Evolutionary conservation across 2,797 vertebrate species (phyloP), one percentile per base, ranked within the genome.

Genomic region (Neomorphus geoffroyi): DNA sequence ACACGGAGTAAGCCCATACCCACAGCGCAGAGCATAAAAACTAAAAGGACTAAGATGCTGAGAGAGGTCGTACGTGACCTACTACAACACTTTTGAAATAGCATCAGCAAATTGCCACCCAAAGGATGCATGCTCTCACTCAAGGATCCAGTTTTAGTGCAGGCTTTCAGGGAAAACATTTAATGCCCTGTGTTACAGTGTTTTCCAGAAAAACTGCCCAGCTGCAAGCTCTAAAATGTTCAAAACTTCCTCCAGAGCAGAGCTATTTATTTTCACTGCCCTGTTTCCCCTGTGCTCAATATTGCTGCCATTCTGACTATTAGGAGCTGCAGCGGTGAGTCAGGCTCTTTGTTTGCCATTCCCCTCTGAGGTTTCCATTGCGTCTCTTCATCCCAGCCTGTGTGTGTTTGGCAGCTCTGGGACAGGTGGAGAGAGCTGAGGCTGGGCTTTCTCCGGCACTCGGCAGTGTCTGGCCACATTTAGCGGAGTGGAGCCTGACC

Each of bases 141-240:
- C 57, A 58, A 90, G 83, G 86, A 90, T 88, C 19, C 65, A 70
- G 41, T 67, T 80, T 80, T 75, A 93, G 51, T 77, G 46, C 74
- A 91, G 37, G 67, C 64, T 96, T 89, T 88, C 70, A 83, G 66
- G 84, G 65, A 82, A 94, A 87, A 77, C 37, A 67, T 82, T 93
- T 80, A 46, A 41, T 57, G 70, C 60, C n/a, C 30, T 90, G 11
- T 94, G 83, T 90, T 91, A 91, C 95, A 84, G 56, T 80, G 43
- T 93, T 91, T 61, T 72, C 73, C 53, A 86, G 56, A 96, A 93
- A 7, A 91, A 67, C 62, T 91, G 77, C 62, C 81, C 64, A 90
- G 90, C 91, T 94, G 87, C 79, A 94, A 61, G 45, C 73, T 95
- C 69, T 94, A 69, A 94, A 95, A 75, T 62, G 37, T 73, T 80